A percentile compares a stretch with the other conserved stretches of the same genome.
Evolutionary conservation across 1,140 invertebrate genomes (phyloP).

Genomic region (Tetramorium parvispinum): DNA sequence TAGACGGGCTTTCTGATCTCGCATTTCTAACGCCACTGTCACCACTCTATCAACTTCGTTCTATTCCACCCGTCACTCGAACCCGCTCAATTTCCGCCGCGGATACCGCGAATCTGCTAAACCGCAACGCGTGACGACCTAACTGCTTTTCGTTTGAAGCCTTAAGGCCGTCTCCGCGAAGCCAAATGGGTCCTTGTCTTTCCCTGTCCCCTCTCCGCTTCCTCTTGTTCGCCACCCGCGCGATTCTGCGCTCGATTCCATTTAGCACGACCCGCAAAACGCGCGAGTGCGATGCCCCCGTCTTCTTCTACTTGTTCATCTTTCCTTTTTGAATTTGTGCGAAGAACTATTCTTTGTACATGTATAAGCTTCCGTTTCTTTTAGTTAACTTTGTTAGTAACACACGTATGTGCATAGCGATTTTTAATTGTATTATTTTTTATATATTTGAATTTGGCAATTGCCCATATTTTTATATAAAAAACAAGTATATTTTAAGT

Average conservation of each 20-base stretch:
- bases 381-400: not conserved
- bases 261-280: constrained; percentile 61
- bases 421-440: not conserved
- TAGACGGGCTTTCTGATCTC: not conserved
- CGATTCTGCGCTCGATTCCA: constrained; percentile 59
- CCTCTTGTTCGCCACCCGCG: constrained; percentile 54
- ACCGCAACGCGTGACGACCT: constrained; percentile 80
- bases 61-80: constrained; percentile 60
- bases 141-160: constrained; percentile 81
- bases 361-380: not conserved
- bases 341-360: not conserved
- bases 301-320: constrained; percentile 10
- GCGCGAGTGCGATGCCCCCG: constrained; percentile 48
- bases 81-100: constrained; percentile 77
- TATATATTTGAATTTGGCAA: not conserved
- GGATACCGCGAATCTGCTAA: constrained; percentile 68
- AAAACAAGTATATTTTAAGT: not conserved
- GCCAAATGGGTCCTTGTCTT: constrained; percentile 44
- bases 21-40: constrained; percentile 5
- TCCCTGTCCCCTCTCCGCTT: constrained; percentile 15
- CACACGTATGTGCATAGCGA: not conserved
- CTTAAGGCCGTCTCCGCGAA: constrained; percentile 69
- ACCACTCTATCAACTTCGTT: constrained; percentile 54
- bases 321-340: constrained; percentile 13
- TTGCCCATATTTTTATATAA: not conserved